Percentiles rank a stretch among this genome's conserved stretches.
These are phyloP conservation scores for Percopsis omiscomaycus DNA, from an alignment of 2,797 vertebrate genomes.

Conservation along the genomic window DNA sequence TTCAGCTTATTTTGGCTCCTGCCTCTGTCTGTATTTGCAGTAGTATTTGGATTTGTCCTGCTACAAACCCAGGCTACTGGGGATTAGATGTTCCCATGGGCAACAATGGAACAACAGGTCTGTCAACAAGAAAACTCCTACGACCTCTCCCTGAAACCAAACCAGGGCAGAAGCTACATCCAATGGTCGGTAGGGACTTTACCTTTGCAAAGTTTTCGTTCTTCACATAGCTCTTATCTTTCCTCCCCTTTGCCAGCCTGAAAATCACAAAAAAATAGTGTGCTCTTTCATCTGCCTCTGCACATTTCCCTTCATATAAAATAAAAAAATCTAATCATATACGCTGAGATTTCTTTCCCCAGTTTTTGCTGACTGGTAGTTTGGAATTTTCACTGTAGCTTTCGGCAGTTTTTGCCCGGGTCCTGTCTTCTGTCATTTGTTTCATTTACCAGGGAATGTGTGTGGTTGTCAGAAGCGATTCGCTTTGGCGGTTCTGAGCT, in stretches of 20 bases:
- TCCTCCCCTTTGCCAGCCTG: not conserved
- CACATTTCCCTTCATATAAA: constrained; percentile 21
- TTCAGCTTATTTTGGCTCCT: too few species aligned
- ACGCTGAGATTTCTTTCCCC: constrained; percentile 32
- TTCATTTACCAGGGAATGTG: constrained; percentile 63
- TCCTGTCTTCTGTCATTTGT: constrained; percentile 66
- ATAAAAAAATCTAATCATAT: constrained; percentile 20
- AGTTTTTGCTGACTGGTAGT: constrained; percentile 43
- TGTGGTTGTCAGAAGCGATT: constrained; percentile 63
- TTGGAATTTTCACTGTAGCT: constrained; percentile 25
- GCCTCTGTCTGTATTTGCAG: too few species aligned
- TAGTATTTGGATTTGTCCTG: too few species aligned
- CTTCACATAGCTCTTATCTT: not conserved
- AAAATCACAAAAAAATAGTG: constrained; percentile 1
- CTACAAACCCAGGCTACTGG: too few species aligned
- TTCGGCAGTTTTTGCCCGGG: not conserved
- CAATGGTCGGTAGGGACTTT: not conserved
- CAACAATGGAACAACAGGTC: too few species aligned
- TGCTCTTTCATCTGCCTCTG: constrained; percentile 11
- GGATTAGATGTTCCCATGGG: too few species aligned
- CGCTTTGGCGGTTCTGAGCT: constrained; percentile 43
- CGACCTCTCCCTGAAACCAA: too few species aligned
- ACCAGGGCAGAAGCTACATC: too few species aligned
- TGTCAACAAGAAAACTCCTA: too few species aligned
- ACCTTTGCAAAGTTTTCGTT: not conserved